Evolutionary conservation across 2,113 vertebrate species (phyloP).

Genomic region (Anarrhichthys ocellatus): DNA sequence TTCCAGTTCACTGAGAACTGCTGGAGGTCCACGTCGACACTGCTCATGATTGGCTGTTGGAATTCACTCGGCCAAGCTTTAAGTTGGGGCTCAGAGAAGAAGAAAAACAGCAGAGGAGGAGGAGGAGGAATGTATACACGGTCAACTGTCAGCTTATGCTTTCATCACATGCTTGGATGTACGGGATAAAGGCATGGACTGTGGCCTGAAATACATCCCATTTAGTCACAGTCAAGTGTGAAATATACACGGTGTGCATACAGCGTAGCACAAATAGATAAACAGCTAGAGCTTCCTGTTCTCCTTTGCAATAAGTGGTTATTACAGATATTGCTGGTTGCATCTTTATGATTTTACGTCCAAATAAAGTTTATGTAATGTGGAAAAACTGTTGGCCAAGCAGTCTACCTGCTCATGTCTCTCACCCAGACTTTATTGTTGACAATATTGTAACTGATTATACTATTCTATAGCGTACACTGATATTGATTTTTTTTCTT

Average conservation of each 20-base stretch:
- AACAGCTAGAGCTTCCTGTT: background rate
- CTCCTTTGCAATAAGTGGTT: background rate
- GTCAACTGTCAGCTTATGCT: constrained; percentile 43
- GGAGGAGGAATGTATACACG: constrained; percentile 24
- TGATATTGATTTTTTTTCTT: too few relatives aligned
- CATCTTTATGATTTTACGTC: background rate
- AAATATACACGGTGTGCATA: constrained; percentile 22
- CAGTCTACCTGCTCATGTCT: constrained; percentile 5
- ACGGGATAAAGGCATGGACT: background rate
- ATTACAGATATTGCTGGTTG: background rate
- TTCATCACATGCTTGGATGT: constrained; percentile 46
- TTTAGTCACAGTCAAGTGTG: constrained; percentile 34
- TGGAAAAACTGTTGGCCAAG: constrained; percentile 10
- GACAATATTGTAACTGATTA: background rate
- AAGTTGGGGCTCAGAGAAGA: constrained; percentile 4
- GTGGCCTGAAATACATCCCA: constrained; percentile 20
- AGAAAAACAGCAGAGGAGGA: constrained; percentile 23
- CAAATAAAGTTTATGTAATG: constrained; percentile 26
- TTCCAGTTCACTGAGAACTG: constrained; percentile 56
- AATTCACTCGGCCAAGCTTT: constrained; percentile 32
- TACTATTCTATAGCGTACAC: too few relatives aligned
- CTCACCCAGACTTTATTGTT: background rate
- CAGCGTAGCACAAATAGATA: background rate
- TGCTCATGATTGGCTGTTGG: constrained; percentile 11
- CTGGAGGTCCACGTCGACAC: constrained; percentile 37